Evolutionary conservation across 2,113 vertebrate genomes (phyloP).

Genomic region (Corydoras sp.): DNA sequence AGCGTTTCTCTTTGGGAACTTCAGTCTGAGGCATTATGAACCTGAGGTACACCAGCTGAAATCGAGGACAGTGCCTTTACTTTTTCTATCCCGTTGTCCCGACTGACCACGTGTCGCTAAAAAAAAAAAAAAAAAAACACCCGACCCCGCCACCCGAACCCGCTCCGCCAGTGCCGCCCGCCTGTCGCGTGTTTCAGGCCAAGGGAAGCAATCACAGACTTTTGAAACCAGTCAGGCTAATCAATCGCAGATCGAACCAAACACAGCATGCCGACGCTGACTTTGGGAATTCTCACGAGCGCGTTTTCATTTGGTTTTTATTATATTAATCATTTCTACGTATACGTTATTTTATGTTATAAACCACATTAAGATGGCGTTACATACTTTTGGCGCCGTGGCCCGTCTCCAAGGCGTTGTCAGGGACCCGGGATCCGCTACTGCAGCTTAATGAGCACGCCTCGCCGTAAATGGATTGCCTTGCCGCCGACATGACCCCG

Average conservation of each 20-base stretch:
- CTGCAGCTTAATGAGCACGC: background rate
- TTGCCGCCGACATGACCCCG: slow-evolving; percentile 58
- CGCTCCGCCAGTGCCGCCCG: slow-evolving; percentile 20
- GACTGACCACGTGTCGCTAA: slow-evolving; percentile 53
- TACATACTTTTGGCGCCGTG: too few relatives aligned
- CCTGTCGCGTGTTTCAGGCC: slow-evolving; percentile 16
- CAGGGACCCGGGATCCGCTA: slow-evolving; percentile 19
- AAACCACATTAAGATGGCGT: too few relatives aligned
- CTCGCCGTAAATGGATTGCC: slow-evolving; percentile 30
- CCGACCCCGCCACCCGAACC: slow-evolving; percentile 22
- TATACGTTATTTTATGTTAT: too few relatives aligned
- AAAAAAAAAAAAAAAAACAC: slow-evolving; percentile 32
- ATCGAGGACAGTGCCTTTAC: slow-evolving; percentile 78
- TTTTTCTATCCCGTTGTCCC: slow-evolving; percentile 55
- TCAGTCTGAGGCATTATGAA: slow-evolving; percentile 73
- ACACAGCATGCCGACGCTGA: slow-evolving; percentile 21
- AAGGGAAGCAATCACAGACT: slow-evolving; percentile 1
- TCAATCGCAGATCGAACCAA: slow-evolving; percentile 16
- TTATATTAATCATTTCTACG: too few relatives aligned
- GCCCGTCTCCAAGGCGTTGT: too few relatives aligned
- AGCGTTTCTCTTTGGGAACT: slow-evolving; percentile 41
- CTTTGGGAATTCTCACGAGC: too few relatives aligned
- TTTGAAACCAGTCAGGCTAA: slow-evolving; percentile 19
- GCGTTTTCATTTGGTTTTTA: too few relatives aligned
- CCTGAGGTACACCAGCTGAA: slow-evolving; percentile 76